phyloP scores from a whole-genome alignment of 1,140 invertebrate genomes.

The Maconellicoccus hirsutus region DNA sequence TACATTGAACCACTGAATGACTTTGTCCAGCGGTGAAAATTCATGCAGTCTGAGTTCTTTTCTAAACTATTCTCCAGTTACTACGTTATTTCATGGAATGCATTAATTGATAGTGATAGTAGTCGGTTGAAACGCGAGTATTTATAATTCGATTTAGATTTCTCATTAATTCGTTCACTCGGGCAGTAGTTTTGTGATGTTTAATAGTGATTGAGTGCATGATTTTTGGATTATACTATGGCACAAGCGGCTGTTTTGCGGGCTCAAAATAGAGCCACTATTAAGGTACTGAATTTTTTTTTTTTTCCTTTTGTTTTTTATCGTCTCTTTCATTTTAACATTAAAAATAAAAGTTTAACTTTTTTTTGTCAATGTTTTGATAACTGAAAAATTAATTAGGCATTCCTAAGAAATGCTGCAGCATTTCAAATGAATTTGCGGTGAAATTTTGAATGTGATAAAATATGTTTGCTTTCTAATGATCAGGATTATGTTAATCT shows the following conservation, averaged over 20 bases:
- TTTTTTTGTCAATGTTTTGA: no score
- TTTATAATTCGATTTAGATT: not conserved
- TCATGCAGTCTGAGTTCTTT: not conserved
- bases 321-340: no score
- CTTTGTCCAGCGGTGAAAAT: slow-evolving; percentile 4
- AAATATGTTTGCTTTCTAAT: no score
- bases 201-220: not conserved
- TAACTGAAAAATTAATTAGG: no score
- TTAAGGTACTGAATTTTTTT: slow-evolving; percentile 21
- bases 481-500: no score
- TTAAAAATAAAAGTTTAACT: no score
- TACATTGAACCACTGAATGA: not conserved
- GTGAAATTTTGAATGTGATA: no score
- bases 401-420: no score
- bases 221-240: slow-evolving; percentile 20
- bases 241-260: slow-evolving; percentile 27
- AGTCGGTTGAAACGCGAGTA: not conserved
- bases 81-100: not conserved
- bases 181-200: not conserved
- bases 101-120: slow-evolving; percentile 15
- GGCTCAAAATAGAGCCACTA: slow-evolving; percentile 27
- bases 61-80: not conserved
- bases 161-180: not conserved
- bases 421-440: no score
- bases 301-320: no score